These are phyloP conservation scores for Numenius arquata DNA, from an alignment of 2,113 vertebrate genomes.

Conservation along the genomic window DNA sequence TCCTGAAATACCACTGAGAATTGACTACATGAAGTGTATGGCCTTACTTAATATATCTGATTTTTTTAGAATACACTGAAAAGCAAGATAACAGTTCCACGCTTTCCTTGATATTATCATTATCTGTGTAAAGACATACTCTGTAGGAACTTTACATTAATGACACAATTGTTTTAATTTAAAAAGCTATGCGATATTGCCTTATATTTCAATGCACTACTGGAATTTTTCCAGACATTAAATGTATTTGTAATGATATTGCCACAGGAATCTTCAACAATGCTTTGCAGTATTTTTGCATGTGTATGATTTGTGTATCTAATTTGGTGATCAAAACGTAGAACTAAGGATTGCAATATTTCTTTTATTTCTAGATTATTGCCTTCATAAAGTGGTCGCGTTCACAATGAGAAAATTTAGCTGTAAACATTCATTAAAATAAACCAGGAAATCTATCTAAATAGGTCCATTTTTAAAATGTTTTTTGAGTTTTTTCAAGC, in stretches of 20 bases:
- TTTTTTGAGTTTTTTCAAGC: not conserved
- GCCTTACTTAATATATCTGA: constrained; percentile 22
- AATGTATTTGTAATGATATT: not conserved
- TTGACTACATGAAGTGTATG: constrained; percentile 10
- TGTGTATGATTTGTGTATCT: not conserved
- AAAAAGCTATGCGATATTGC: not conserved
- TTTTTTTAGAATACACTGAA: not conserved
- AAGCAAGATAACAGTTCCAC: not conserved
- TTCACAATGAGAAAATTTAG: not conserved
- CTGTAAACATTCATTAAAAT: not conserved
- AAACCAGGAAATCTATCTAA: not conserved
- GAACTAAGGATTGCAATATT: not conserved
- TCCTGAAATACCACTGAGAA: constrained; percentile 58
- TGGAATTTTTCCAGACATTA: not conserved
- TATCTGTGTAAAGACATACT: not conserved
- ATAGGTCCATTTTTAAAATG: not conserved
- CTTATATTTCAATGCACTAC: not conserved
- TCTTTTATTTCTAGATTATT: not conserved
- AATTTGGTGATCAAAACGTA: constrained; percentile 5
- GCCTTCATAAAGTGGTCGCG: not conserved
- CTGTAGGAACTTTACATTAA: not conserved
- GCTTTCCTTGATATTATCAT: not conserved
- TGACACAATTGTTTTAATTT: constrained; percentile 3
- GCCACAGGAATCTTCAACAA: not conserved
- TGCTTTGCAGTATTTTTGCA: not conserved